Evolutionary conservation across 2,797 vertebrate genomes (phyloP), one percentile per base, ranked within the genome.

Genomic region (Coccyzus lansbergi): DNA sequence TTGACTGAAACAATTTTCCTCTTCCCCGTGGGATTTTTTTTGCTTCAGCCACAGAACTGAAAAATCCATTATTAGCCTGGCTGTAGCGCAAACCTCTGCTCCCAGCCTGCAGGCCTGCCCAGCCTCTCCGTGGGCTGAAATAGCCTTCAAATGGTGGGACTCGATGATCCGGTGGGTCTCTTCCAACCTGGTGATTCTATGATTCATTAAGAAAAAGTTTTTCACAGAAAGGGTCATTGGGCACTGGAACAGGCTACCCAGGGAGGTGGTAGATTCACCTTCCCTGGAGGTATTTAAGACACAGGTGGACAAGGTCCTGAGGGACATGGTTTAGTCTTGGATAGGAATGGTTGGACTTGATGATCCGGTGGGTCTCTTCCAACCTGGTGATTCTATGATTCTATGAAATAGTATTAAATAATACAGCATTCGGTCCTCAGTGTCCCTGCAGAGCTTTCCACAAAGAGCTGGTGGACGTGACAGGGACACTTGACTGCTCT

Each of bases 31-130:
- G 92, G 95, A 93, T 40, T 87, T 80, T 71, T 15, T 80, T 71
- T 15, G 17, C 26, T 91, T 92, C 89, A 93, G 82, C 84, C 95
- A 80, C 83, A 83, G 78, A 87, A 46, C 93, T 93, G 96, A 95
- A 94, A 92, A 95, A 91, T 85, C 93, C 95, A 96, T 93, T 95
- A 95, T 79, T 92, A 91, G 88, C 91, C 84, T 87, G 88, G 91
- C 91, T 82, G 71, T 58, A 83, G 77, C 38, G 84, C 85, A 78
- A 42, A 90, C 44, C 62, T 79, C 67, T 86, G 40, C 36, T 31
- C 93, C 36, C 59, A 44, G 71, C 85, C 68, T 36, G 46, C 70
- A 36, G 84, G 71, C 58, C 92, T 86, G 88, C 89, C 76, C 92
- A 85, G 83, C 83, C 80, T 58, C 83, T 63, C 62, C 2, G 29